These are phyloP conservation scores for Diphyllodes magnificus DNA, from an alignment of 2,113 vertebrate genomes.

Conservation along the genomic window DNA sequence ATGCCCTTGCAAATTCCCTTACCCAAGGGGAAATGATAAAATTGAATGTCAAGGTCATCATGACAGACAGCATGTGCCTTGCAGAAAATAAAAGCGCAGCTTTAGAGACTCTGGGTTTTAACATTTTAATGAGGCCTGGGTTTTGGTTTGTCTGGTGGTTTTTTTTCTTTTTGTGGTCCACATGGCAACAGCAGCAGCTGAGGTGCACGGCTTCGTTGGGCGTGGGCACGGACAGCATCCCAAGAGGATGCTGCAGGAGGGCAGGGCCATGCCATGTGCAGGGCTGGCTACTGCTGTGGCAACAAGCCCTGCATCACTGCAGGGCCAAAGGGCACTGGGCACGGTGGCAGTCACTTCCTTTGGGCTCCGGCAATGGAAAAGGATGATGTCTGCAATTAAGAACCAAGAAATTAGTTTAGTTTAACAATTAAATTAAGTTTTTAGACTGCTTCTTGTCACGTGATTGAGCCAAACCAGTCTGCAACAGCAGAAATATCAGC, in stretches of 20 bases:
- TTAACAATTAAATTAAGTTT: constrained; percentile 55
- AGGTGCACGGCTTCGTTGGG: not conserved
- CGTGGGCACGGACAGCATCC: rapidly evolving
- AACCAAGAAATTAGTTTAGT: constrained; percentile 20
- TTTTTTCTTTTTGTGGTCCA: not conserved
- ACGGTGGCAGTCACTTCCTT: not conserved
- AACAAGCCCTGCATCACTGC: not conserved
- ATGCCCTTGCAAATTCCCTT: constrained; percentile 18
- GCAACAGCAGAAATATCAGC: not conserved
- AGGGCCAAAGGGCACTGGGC: not conserved
- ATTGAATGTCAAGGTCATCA: constrained; percentile 39
- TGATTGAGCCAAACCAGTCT: not conserved
- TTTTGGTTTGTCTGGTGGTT: not conserved
- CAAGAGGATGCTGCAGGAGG: not conserved
- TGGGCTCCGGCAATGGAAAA: not conserved
- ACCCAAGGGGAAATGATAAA: constrained; percentile 41
- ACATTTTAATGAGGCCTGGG: not conserved
- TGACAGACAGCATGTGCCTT: not conserved
- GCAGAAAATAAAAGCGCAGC: not conserved
- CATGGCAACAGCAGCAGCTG: not conserved
- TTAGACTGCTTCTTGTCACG: not conserved
- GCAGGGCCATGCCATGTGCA: not conserved
- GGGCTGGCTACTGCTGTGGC: not conserved
- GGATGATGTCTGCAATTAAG: constrained; percentile 32
- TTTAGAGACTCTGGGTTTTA: not conserved